These are phyloP conservation scores for Sorex araneus DNA, from an alignment of 2,113 vertebrate genomes.

Conservation along the genomic window DNA sequence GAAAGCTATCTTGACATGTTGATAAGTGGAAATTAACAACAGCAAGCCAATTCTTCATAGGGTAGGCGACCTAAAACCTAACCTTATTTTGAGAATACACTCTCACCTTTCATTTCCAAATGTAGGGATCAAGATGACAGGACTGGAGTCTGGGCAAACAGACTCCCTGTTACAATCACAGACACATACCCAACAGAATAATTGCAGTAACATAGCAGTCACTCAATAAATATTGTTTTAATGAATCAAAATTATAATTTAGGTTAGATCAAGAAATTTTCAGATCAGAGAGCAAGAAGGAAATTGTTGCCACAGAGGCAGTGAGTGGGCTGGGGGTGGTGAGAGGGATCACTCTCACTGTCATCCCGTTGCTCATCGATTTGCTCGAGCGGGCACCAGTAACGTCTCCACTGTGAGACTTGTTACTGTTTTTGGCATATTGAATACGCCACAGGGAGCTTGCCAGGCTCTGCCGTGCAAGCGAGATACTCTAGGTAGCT, in stretches of 20 bases:
- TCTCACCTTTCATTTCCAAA: slow-evolving; percentile 37
- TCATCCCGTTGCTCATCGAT: too few relatives aligned
- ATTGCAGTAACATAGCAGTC: neutral
- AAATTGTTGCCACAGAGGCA: too few relatives aligned
- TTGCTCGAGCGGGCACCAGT: too few relatives aligned
- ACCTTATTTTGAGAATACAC: neutral
- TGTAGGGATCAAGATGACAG: neutral
- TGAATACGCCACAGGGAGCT: too few relatives aligned
- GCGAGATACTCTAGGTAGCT: too few relatives aligned
- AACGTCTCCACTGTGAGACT: too few relatives aligned
- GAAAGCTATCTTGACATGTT: neutral
- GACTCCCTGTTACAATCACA: neutral
- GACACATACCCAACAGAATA: neutral
- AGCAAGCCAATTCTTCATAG: neutral
- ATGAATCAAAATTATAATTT: neutral
- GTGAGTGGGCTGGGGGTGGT: too few relatives aligned
- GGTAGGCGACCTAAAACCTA: neutral
- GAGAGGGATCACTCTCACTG: too few relatives aligned
- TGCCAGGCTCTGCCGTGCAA: too few relatives aligned
- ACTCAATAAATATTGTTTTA: neutral
- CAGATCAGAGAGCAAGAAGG: too few relatives aligned
- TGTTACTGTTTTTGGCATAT: too few relatives aligned
- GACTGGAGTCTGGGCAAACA: neutral
- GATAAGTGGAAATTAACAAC: neutral
- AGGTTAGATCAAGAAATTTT: neutral